Conservation (phyloP, 2,888 invertebrate genomes). For the Cremastinae sp. region DNA sequence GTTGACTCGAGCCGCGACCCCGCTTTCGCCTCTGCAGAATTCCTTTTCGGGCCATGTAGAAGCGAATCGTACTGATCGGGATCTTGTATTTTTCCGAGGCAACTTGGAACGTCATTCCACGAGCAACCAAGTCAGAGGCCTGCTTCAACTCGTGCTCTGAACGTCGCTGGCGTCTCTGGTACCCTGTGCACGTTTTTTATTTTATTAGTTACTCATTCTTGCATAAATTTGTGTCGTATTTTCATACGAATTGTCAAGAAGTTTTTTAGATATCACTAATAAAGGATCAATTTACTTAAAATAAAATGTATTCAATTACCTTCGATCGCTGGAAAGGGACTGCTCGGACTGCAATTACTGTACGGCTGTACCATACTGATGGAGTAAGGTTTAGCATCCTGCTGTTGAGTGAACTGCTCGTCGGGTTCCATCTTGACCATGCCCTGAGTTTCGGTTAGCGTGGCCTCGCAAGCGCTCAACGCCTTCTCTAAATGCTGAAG, state of each 20-base stretch:
- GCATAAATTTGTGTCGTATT: neutral
- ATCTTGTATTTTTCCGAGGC: constrained; percentile 93
- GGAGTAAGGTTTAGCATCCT: constrained; percentile 76
- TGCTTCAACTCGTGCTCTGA: constrained; percentile 89
- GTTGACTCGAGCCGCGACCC: constrained; percentile 84
- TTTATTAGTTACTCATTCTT: neutral
- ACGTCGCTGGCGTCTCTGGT: constrained; percentile 82
- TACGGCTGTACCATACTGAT: constrained; percentile 76
- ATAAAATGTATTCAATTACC: constrained; percentile 66
- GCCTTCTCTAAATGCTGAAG: constrained; percentile 78
- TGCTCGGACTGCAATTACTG: constrained; percentile 75
- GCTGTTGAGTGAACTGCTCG: constrained; percentile 76
- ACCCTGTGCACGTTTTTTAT: constrained; percentile 68
- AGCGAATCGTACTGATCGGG: constrained; percentile 92
- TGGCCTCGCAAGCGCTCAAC: constrained; percentile 77
- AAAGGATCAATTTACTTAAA: no score
- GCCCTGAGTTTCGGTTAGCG: constrained; percentile 77
- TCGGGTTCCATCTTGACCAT: constrained; percentile 79
- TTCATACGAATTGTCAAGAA: no score
- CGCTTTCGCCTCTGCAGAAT: constrained; percentile 90
- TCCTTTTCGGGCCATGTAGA: constrained; percentile 93
- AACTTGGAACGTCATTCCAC: constrained; percentile 92
- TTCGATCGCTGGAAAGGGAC: constrained; percentile 78
- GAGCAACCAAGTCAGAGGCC: constrained; percentile 92
- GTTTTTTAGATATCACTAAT: constrained; percentile 1